These are phyloP conservation scores for Pseudomugil gertrudae DNA, from an alignment of 2,797 vertebrate genomes.

Conservation along the genomic window DNA sequence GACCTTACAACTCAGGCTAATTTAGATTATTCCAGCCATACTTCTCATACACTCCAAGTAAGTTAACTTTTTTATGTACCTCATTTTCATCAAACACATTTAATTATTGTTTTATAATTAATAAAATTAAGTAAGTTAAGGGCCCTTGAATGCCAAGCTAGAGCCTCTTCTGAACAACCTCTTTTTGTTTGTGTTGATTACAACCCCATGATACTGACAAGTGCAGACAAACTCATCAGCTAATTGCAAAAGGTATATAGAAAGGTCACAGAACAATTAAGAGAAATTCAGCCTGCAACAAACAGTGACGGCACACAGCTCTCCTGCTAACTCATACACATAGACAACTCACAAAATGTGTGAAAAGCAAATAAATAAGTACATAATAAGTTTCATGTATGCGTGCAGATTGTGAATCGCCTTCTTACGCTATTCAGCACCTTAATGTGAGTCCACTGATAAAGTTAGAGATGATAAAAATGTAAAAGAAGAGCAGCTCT, in stretches of 20 bases:
- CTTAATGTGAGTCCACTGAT: constrained; percentile 54
- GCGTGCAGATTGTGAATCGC: constrained; percentile 59
- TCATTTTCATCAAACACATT: constrained; percentile 58
- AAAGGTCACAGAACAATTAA: constrained; percentile 78
- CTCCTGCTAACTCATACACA: not conserved
- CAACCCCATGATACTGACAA: constrained; percentile 65
- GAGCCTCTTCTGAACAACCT: constrained; percentile 55
- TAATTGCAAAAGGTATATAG: constrained; percentile 76
- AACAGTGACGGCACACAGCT: constrained; percentile 32
- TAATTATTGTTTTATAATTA: constrained; percentile 71
- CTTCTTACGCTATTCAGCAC: constrained; percentile 55
- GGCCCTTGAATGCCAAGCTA: constrained; percentile 44
- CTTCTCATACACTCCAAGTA: not conserved
- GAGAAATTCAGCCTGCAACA: constrained; percentile 59
- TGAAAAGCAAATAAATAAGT: constrained; percentile 8
- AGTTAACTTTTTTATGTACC: constrained; percentile 23
- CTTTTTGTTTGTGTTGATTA: constrained; percentile 75
- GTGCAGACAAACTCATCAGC: constrained; percentile 75
- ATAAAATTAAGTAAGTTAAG: constrained; percentile 57
- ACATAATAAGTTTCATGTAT: constrained; percentile 50
- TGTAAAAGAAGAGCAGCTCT: constrained; percentile 43
- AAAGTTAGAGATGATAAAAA: constrained; percentile 60
- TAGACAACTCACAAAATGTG: constrained; percentile 7
- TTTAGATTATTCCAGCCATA: constrained; percentile 20
- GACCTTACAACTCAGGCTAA: constrained; percentile 18